These are phyloP conservation scores for Lypha dubia DNA, from an alignment of 2,888 invertebrate species.

Conservation along the genomic window DNA sequence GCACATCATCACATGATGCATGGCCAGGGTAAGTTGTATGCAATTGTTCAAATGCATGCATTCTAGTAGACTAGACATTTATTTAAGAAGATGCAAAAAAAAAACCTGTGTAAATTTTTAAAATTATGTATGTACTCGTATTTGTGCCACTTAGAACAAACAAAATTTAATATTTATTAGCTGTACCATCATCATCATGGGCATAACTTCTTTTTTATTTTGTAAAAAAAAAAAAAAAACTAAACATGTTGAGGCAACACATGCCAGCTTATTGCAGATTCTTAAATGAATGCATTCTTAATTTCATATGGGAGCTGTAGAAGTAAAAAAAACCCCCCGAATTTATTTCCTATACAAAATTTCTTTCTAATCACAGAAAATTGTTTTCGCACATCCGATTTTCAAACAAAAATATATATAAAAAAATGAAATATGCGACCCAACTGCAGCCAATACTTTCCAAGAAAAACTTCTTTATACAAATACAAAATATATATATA, in stretches of 20 bases:
- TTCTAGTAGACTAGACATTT: slow-evolving; percentile 1
- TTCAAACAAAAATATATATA: too few species aligned
- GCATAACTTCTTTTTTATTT: slow-evolving; percentile 31
- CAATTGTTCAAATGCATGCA: background rate
- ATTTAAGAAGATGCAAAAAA: too few species aligned
- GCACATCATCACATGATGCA: slow-evolving; percentile 81
- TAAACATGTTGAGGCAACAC: slow-evolving; percentile 51
- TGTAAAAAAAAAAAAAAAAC: background rate
- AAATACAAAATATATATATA: too few species aligned
- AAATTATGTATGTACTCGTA: slow-evolving; percentile 4
- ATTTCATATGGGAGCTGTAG: too few species aligned
- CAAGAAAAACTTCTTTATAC: too few species aligned
- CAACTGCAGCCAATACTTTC: too few species aligned
- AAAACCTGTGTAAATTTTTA: slow-evolving; percentile 4
- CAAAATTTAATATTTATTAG: slow-evolving; percentile 66
- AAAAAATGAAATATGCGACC: too few species aligned
- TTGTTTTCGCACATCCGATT: too few species aligned
- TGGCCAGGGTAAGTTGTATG: slow-evolving; percentile 81
- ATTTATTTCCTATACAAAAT: too few species aligned
- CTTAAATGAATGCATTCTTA: slow-evolving; percentile 5
- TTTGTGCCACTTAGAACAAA: slow-evolving; percentile 45
- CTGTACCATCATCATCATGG: slow-evolving; percentile 57
- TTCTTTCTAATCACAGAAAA: too few species aligned
- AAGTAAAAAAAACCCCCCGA: too few species aligned
- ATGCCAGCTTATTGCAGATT: slow-evolving; percentile 49